phyloP scores from a whole-genome alignment of 2,797 vertebrate species.

The Chelidonichthys spinosus region DNA sequence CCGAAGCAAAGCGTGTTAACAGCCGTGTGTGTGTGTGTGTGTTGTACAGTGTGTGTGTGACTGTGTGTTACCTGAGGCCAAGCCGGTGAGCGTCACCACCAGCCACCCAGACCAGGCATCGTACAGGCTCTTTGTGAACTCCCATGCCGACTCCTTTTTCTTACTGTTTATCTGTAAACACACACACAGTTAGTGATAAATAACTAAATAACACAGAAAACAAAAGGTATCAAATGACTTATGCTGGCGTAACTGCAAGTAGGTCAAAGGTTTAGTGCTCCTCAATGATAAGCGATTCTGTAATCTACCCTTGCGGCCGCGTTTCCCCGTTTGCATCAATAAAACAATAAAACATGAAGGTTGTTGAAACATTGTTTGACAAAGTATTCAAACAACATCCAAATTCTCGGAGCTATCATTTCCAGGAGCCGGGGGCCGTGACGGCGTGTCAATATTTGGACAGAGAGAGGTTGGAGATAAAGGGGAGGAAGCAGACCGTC shows the following conservation, averaged over 20 bases:
- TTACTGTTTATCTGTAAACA: constrained; percentile 95
- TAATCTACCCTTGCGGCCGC: background rate
- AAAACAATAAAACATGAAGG: constrained; percentile 6
- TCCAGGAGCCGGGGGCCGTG: background rate
- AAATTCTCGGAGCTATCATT: constrained; percentile 12
- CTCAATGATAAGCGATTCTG: background rate
- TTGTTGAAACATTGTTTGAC: constrained; percentile 18
- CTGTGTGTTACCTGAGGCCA: constrained; percentile 92
- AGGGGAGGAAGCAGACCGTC: background rate
- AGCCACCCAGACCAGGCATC: constrained; percentile 99
- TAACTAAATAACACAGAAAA: background rate
- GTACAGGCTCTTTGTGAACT: constrained; percentile 96
- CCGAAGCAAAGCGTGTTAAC: constrained; percentile 55
- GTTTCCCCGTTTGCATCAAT: background rate
- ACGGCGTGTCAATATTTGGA: constrained; percentile 54
- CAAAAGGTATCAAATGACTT: background rate
- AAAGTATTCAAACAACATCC: constrained; percentile 24
- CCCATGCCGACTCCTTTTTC: constrained; percentile 99
- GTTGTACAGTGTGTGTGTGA: background rate
- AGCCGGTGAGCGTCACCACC: constrained; percentile 95
- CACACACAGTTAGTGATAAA: background rate
- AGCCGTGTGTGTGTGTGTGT: constrained; percentile 6
- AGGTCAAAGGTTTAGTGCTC: constrained; percentile 8
- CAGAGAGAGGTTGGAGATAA: background rate
- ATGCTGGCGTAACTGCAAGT: background rate